Conservation (phyloP, 2,113 vertebrate species). For the Pollachius pollachius region DNA sequence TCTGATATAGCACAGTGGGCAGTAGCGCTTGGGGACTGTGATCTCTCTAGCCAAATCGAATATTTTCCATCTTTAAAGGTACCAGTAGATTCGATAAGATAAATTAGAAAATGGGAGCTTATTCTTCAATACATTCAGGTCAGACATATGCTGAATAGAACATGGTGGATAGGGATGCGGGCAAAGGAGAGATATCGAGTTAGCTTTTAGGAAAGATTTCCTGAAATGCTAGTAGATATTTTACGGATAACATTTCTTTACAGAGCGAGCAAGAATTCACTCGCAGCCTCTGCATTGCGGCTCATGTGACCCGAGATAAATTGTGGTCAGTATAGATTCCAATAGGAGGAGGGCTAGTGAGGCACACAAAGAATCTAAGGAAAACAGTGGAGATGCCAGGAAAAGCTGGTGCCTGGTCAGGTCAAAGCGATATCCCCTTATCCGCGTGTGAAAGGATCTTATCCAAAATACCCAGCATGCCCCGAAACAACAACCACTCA, state of each 20-base stretch:
- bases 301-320: neutral
- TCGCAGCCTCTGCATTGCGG: no score
- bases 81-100: neutral
- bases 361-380: neutral
- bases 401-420: neutral
- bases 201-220: no score
- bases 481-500: neutral
- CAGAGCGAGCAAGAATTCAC: no score
- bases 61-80: neutral
- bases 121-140: no score
- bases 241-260: no score
- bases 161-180: no score
- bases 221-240: no score
- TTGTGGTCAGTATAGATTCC: neutral
- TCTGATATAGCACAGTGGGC: slow-evolving; percentile 7
- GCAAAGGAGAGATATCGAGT: no score
- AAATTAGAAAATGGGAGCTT: neutral
- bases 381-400: neutral
- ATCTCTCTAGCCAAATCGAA: neutral
- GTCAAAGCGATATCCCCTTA: slow-evolving; percentile 18
- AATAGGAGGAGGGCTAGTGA: no score
- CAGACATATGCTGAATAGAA: no score
- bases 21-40: neutral
- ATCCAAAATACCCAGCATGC: slow-evolving; percentile 48
- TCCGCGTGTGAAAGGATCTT: slow-evolving; percentile 39